Evolutionary conservation across 2,797 vertebrate genomes (phyloP).

Genomic region (Natrix natrix): DNA sequence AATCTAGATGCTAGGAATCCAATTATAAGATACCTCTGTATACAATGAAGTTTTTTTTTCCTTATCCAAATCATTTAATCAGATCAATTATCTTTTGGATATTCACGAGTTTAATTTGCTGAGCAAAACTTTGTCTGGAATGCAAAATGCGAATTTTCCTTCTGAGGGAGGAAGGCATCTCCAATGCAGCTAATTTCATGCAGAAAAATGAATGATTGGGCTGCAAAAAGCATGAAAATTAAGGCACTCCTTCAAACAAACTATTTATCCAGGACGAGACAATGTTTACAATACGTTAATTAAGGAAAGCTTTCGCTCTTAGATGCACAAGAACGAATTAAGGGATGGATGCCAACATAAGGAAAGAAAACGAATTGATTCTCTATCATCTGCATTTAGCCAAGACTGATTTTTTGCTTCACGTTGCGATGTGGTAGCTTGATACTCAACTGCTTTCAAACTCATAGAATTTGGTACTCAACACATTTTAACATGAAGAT

Average conservation of each 20-base stretch:
- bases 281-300: not conserved
- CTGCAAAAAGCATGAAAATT: not conserved
- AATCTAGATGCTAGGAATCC: not conserved
- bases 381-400: not conserved
- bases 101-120: not conserved
- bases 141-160: not conserved
- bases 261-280: not conserved
- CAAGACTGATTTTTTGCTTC: not conserved
- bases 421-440: not conserved
- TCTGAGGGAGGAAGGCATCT: no score
- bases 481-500: not conserved
- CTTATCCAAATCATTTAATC: not conserved
- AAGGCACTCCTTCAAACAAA: not conserved
- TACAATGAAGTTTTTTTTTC: not conserved
- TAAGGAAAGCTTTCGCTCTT: not conserved
- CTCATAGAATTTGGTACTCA: not conserved
- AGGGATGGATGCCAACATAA: not conserved
- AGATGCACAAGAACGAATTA: not conserved
- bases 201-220: not conserved
- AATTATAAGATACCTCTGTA: not conserved
- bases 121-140: not conserved
- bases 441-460: not conserved
- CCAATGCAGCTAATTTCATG: not conserved
- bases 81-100: not conserved
- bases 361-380: not conserved